Evolutionary conservation across 2,797 vertebrate genomes (phyloP), one percentile per base, ranked within the genome.

Genomic region (Pangasius krempfi): DNA sequence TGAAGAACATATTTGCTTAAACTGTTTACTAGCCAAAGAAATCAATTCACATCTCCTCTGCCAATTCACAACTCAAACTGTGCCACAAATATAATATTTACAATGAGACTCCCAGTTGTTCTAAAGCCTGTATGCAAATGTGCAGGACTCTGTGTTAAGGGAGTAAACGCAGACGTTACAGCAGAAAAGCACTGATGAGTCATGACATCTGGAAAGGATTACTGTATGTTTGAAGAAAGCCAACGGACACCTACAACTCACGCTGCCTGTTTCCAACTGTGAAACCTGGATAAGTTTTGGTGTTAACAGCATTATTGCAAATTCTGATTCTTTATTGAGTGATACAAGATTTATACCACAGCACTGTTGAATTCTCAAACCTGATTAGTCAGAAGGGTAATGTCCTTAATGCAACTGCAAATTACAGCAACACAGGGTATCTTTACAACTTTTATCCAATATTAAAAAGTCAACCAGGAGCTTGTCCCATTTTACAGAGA

Each of bases 181-280:
- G 79, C 78, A 75, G 50, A 73, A 75, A 83, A 75, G 79, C 56
- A 33, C 0, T 86, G 79, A 86, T 86, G 70, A 89, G 68, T 86
- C 88, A 54, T 66, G 79, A 89, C 88, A 89, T 89, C 88, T 89
- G 88, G 85, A 89, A 89, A 86, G 66, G 78, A 86, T 89, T 89
- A 83, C 56, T 83, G 78, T 76, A 83, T 66, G 78, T 86, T 83
- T 89, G 44, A 85, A 86, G 85, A 89, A 89, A 86, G 76, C 44
- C 78, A 86, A 66, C 79, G 68, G 85, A 83, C 85, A 86, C 88
- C 52, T 86, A 82, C 47, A 76, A 60, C 66, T 56, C 84, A 86
- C 30, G 25, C n/a, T 40, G 27, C 40, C 68, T 83, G 50, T 66
- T 75, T 60, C 33, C 56, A 80, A 60, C 88, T 40, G 84, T 58